A percentile compares a stretch with the other conserved stretches of the same genome.
phyloP scores from a whole-genome alignment of 2,797 vertebrate species.

The Zalophus californianus region DNA sequence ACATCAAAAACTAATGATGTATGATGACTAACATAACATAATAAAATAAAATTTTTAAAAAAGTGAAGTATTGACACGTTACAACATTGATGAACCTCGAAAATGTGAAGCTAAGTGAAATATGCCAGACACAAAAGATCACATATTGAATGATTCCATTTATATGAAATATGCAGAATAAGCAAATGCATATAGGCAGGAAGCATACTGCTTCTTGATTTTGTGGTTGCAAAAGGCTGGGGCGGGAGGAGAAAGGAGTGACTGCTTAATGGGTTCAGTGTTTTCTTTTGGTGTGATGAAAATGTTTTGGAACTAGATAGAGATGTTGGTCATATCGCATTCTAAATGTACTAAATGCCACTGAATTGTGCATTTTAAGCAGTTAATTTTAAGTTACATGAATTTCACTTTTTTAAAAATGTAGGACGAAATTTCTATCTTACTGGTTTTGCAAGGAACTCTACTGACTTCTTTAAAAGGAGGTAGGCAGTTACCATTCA shows the following conservation, averaged over 20 bases:
- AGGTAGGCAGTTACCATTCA: neutral
- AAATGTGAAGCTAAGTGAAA: neutral
- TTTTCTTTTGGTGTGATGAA: constrained; percentile 39
- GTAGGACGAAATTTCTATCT: neutral
- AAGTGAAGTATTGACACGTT: neutral
- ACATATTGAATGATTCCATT: neutral
- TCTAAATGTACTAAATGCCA: neutral
- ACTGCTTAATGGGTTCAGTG: neutral
- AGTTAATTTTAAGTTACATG: constrained; percentile 17
- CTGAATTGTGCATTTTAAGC: neutral
- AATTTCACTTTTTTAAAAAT: neutral
- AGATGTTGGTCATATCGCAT: neutral
- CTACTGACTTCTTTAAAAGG: neutral
- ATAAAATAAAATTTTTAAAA: no score
- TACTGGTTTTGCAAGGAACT: constrained; percentile 13
- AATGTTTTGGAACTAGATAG: constrained; percentile 38
- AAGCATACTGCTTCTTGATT: neutral
- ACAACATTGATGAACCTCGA: neutral
- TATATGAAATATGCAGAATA: constrained; percentile 30
- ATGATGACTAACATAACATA: no score
- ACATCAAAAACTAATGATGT: no score
- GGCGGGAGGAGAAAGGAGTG: neutral
- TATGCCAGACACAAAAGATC: neutral
- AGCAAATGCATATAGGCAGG: neutral
- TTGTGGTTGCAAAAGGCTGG: neutral